These are phyloP conservation scores for Lasius fuliginosus DNA, from an alignment of 2,888 invertebrate species.

Conservation along the genomic window DNA sequence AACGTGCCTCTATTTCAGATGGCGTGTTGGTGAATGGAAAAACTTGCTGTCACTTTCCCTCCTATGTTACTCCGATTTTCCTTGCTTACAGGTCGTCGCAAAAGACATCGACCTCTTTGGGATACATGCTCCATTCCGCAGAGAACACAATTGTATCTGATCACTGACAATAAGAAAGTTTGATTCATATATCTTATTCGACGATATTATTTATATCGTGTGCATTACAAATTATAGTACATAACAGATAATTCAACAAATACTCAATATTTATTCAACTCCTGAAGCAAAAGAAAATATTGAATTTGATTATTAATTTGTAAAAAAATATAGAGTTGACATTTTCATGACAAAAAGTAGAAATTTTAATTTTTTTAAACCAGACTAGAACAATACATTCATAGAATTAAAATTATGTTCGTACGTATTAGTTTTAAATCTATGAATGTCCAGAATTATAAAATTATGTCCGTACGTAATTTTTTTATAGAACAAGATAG, in stretches of 20 bases:
- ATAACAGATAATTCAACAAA: neutral
- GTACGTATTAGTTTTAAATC: no score
- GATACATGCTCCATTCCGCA: neutral
- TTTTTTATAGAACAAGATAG: neutral
- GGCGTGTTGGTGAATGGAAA: conserved; percentile 1
- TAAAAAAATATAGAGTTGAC: neutral
- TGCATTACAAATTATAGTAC: neutral
- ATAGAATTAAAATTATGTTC: no score
- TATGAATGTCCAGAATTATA: no score
- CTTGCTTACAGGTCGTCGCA: conserved; percentile 5
- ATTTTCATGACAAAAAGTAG: neutral
- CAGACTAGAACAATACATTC: no score
- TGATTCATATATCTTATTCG: neutral
- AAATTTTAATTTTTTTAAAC: no score
- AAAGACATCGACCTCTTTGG: neutral
- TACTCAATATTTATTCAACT: neutral
- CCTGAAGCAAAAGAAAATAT: neutral
- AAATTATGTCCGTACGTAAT: no score
- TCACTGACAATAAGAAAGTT: neutral
- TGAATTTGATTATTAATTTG: neutral
- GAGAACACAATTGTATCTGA: neutral
- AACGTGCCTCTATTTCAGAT: neutral
- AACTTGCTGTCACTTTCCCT: neutral
- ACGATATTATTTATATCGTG: neutral
- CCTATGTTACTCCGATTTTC: neutral